These are phyloP conservation scores for Drosophila lacertosa DNA, from an alignment of 1,140 invertebrate genomes.

Conservation along the genomic window DNA sequence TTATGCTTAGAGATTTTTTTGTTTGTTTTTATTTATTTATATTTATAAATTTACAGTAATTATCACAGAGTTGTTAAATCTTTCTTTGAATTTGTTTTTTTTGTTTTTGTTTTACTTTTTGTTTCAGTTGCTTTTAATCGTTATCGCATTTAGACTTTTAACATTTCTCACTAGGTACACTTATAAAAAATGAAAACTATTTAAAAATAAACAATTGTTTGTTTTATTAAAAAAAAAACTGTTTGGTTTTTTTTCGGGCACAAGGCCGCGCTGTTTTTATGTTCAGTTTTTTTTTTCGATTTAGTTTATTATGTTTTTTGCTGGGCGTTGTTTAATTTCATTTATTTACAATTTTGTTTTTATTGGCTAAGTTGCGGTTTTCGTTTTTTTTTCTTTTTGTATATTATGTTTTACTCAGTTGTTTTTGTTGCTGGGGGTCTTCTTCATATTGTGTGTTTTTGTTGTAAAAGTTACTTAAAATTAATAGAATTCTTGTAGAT, in stretches of 20 bases:
- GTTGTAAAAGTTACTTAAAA: slow-evolving; percentile 79
- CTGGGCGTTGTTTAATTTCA: slow-evolving; percentile 47
- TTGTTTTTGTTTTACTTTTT: slow-evolving; percentile 67
- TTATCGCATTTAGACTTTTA: slow-evolving; percentile 77
- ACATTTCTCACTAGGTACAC: slow-evolving; percentile 82
- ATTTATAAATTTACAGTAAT: slow-evolving; percentile 84
- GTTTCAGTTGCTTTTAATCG: slow-evolving; percentile 70
- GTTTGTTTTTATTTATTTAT: slow-evolving; percentile 66
- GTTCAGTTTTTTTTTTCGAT: slow-evolving; percentile 18
- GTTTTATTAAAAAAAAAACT: slow-evolving; percentile 60
- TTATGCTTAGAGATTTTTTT: slow-evolving; percentile 71
- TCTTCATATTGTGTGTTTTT: slow-evolving; percentile 45
- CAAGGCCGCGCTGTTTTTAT: slow-evolving; percentile 64
- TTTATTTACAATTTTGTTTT: slow-evolving; percentile 58
- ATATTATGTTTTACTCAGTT: slow-evolving; percentile 59
- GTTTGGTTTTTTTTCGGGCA: slow-evolving; percentile 54
- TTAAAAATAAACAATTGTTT: slow-evolving; percentile 72
- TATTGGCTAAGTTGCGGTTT: slow-evolving; percentile 73
- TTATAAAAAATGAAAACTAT: slow-evolving; percentile 81
- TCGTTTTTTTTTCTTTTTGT: slow-evolving; percentile 46
- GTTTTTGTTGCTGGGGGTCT: slow-evolving; percentile 49
- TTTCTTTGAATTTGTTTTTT: slow-evolving; percentile 83
- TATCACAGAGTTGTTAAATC: slow-evolving; percentile 84
- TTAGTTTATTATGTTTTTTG: slow-evolving; percentile 36
- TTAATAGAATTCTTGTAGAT: slow-evolving; percentile 82